Evolutionary conservation across 2,888 invertebrate species (phyloP), one percentile per base, ranked within the genome.

Genomic region (Drymonia ruficornis): DNA sequence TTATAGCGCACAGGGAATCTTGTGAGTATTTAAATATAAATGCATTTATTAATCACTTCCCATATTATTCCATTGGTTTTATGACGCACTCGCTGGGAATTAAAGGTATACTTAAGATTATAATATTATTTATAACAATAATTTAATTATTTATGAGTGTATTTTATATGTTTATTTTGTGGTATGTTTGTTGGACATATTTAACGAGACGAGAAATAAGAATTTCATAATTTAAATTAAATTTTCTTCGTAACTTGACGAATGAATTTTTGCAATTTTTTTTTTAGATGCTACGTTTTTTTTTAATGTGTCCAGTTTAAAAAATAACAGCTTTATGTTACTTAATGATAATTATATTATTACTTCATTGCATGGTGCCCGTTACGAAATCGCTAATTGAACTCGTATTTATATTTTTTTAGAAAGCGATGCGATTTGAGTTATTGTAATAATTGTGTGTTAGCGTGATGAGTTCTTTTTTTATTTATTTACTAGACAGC

Each of bases 401-500:
- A 55, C 63, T 61, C 50, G 53, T 60, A 53, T 34, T 45, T 56
- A 56, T 62, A 54, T 36, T 59, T 56, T 60, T 60, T 49, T 44
- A 55, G 52, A 65, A 59, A 65, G 55, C 53, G 45, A 63, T 64
- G 49, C 47, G 51, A 59, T 63, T 63, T 56, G 11, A 57, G 18
- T 56, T 60, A 61, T 56, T 46, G 47, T 34, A 51, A 51, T 65
- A 67, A 69, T 64, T 58, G 51, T 68, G 34, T 61, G 54, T 66
- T 76, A 57, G 56, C 64, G 63, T 72, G 72, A 67, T 65, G n/a
- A n/a, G 64, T 59, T 53, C 61, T 34, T 48, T 59, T 42, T 56
- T 59, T 54, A 61, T 52, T 44, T 11, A 34, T 3, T 31, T 31
- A 36, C 13, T 4, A 31, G 31, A 51, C 59, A 69, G 67, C 69